Evolutionary conservation across 2,113 vertebrate species (phyloP).

Genomic region (Gadus chalcogrammus): DNA sequence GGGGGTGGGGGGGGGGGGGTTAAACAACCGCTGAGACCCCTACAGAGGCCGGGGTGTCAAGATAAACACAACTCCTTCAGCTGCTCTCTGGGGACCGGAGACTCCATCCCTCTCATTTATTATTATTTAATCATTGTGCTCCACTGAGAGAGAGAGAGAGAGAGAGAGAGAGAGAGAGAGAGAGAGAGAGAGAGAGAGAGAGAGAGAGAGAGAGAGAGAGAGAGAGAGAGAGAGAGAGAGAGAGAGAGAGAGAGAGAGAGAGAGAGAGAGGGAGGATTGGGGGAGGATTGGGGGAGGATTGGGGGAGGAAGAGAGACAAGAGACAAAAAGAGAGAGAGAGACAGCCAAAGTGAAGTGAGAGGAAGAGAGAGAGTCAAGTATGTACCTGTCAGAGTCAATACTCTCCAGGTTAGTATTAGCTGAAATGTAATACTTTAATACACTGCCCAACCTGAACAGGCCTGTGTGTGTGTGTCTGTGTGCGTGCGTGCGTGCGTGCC

Average conservation of each 20-base stretch:
- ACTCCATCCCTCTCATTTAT: too few species aligned
- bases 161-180: conserved; percentile 1
- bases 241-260: background rate
- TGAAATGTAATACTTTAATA: conserved; percentile 70
- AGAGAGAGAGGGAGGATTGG: too few species aligned
- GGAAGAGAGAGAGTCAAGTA: conserved; percentile 7
- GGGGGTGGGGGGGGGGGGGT: too few species aligned
- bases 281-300: too few species aligned
- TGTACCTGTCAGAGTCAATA: conserved; percentile 56
- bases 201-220: background rate
- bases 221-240: conserved; percentile 4
- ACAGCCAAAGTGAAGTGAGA: conserved; percentile 29
- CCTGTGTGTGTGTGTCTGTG: conserved; percentile 28
- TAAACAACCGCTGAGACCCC: too few species aligned
- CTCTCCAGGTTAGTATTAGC: conserved; percentile 55
- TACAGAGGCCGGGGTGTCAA: too few species aligned
- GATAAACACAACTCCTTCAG: too few species aligned
- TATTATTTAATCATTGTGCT: too few species aligned
- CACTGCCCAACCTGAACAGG: conserved; percentile 47
- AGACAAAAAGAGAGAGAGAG: background rate
- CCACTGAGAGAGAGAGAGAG: background rate
- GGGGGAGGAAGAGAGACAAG: too few species aligned
- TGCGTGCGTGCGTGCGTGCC: conserved; percentile 11
- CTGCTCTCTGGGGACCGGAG: too few species aligned
- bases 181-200: conserved; percentile 3